Base-by-base conservation (phyloP, 2,888 invertebrate species). In the Apamea sordens region DNA sequence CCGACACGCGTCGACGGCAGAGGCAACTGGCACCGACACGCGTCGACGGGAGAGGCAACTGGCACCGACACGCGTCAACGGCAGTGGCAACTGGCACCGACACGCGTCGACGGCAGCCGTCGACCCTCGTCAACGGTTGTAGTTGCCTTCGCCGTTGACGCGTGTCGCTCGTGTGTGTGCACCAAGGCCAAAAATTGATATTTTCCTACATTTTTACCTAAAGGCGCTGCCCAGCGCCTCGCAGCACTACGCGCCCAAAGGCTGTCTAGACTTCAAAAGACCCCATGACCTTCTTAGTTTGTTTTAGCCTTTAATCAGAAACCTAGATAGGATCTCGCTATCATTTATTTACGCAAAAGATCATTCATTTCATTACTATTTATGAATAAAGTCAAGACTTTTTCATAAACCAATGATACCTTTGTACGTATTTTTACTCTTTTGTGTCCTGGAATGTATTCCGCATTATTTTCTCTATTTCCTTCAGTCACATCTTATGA, bases 311-410 rank as follows among this genome's bases (percentile, higher is more conserved):
- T 18, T 24, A 56, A 56, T 69, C 21, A 50, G 10, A 24, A 82
- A 56, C 4, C 3, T 24, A 28, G 44, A 56, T 64, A 63, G 0
- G 13, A 44, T 53, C 32, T 71, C n/a, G 8, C 8, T 32, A 36
- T 63, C 11, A 63, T 36, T 68, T 68, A 80, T 67, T 80, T 47
- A 50, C 36, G 47, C 36, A 50, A 36, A 59, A 41, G 24, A 59
- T 36, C 5, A 28, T 56, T 59, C 2, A 28, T 61, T 61, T 44
- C 15, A 61, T 32, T 44, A 70, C n/a, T 64, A 53, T 80, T 64
- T 21, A 56, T 32, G 21, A 71, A 36, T 18, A 21, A 50, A 24
- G 1, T 18, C 10, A 63, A 21, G 3, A 18, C 11, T 47, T 64
- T 61, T 63, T 53, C 21, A 24, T 63, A 53, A 32, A 21, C 6